Conservation (phyloP, 2,888 invertebrate genomes). For the Cosmorhoe ocellata region DNA sequence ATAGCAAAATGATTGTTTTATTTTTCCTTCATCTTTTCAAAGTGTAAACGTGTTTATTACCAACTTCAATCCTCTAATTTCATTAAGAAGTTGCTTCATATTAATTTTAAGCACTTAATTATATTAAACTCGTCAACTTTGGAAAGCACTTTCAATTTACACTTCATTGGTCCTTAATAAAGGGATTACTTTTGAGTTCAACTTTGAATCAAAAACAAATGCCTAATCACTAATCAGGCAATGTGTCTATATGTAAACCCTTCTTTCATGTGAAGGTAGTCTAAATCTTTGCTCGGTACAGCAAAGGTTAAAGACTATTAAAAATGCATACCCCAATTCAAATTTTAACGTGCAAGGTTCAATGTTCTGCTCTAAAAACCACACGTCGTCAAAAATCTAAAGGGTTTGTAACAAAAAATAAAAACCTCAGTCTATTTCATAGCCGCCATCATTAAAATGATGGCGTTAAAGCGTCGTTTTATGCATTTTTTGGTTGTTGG, state of each 20-base stretch:
- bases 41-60: slow-evolving; percentile 9
- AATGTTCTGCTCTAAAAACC: slow-evolving; percentile 15
- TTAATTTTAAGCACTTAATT: slow-evolving; percentile 28
- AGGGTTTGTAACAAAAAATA: slow-evolving; percentile 35
- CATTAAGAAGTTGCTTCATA: slow-evolving; percentile 24
- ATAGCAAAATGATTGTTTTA: background rate
- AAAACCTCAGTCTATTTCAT: slow-evolving; percentile 37
- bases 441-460: slow-evolving; percentile 45
- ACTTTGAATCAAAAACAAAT: background rate
- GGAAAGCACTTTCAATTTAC: slow-evolving; percentile 22
- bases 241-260: too few species aligned
- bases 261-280: too few species aligned
- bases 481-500: slow-evolving; percentile 60
- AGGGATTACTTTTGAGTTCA: slow-evolving; percentile 4
- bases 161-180: slow-evolving; percentile 2
- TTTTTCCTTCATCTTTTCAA: background rate
- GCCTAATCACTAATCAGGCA: too few species aligned
- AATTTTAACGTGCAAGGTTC: slow-evolving; percentile 3
- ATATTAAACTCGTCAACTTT: slow-evolving; percentile 26
- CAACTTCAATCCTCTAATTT: slow-evolving; percentile 26
- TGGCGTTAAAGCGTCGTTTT: slow-evolving; percentile 53
- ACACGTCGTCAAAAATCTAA: slow-evolving; percentile 21
- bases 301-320: too few species aligned
- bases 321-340: too few species aligned
- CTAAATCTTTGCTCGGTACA: too few species aligned